Evolutionary conservation across 1,140 invertebrate species (phyloP).

Genomic region (Leguminivora glycinivorella): DNA sequence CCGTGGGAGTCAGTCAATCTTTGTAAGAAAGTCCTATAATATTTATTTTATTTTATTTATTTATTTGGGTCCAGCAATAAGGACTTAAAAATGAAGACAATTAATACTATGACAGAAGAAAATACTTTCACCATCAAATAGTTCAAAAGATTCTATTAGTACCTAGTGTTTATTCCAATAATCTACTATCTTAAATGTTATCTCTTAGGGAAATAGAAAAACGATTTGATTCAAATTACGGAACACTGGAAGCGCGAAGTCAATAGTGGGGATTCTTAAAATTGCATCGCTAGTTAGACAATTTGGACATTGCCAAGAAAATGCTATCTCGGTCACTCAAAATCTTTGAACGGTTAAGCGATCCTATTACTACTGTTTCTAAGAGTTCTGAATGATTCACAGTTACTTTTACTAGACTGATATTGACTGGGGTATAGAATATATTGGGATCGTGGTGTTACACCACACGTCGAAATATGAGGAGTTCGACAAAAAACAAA

Average conservation of each 20-base stretch:
- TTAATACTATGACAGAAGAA: too few species aligned
- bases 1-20: too few species aligned
- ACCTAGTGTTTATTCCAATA: neutral
- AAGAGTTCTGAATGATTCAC: too few species aligned
- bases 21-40: too few species aligned
- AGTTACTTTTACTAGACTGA: too few species aligned
- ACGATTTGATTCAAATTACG: conserved; percentile 6
- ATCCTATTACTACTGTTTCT: conserved; percentile 19
- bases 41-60: too few species aligned
- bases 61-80: too few species aligned
- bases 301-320: neutral
- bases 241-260: conserved; percentile 8
- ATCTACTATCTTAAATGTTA: neutral
- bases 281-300: conserved; percentile 12
- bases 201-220: neutral
- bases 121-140: neutral
- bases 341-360: neutral
- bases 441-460: too few species aligned
- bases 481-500: too few species aligned
- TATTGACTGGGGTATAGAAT: too few species aligned
- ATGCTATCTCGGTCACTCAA: conserved; percentile 18
- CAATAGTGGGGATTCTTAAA: neutral
- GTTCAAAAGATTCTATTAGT: neutral
- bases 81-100: neutral
- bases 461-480: too few species aligned